phyloP scores from a whole-genome alignment of 2,113 vertebrate species.

The Centrocercus urophasianus region DNA sequence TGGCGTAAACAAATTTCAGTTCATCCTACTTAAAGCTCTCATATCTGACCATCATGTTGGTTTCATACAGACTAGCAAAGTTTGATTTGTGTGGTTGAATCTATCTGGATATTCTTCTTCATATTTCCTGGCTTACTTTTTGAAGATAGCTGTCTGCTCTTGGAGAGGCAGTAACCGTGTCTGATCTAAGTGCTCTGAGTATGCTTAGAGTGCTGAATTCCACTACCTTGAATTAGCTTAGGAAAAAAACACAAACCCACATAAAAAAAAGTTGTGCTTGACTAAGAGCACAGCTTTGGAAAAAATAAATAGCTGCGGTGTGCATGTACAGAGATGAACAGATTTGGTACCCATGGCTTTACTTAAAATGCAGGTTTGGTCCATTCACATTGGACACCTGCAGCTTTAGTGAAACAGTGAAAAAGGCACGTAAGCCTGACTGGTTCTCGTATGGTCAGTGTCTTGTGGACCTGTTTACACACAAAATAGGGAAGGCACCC shows the following conservation, averaged over 20 bases:
- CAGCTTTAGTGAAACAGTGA: background rate
- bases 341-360: background rate
- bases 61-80: background rate
- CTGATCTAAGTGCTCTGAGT: background rate
- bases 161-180: background rate
- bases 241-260: background rate
- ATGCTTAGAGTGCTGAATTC: background rate
- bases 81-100: background rate
- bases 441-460: background rate
- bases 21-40: background rate
- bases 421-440: background rate
- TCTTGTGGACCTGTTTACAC: background rate
- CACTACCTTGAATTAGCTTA: background rate
- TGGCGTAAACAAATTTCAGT: background rate
- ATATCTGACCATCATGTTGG: background rate
- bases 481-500: background rate
- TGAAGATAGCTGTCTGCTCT: background rate
- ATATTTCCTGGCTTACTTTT: background rate
- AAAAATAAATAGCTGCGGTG: background rate
- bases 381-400: accelerated
- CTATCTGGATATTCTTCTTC: background rate
- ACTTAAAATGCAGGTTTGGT: background rate
- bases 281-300: background rate
- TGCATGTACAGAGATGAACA: background rate
- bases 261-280: background rate